A percentile compares a stretch with the other conserved stretches of the same genome.
Evolutionary conservation across 2,797 vertebrate genomes (phyloP).

Genomic region (Microhierax caerulescens): DNA sequence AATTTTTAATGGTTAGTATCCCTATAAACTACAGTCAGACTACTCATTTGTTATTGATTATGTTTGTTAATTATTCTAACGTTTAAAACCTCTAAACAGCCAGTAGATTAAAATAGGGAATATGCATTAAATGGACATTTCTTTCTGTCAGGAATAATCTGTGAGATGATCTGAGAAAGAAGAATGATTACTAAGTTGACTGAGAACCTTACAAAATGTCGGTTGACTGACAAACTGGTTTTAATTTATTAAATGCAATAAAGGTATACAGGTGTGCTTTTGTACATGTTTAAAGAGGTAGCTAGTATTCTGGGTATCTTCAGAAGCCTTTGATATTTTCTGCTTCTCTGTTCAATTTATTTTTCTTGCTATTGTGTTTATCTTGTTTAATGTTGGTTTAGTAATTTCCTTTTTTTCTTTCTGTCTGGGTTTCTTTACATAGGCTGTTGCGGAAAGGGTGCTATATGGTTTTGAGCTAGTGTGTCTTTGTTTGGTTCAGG

Average conservation of each 20-base stretch:
- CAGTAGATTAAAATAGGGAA: neutral
- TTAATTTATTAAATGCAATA: neutral
- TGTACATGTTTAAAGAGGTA: neutral
- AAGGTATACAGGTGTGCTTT: neutral
- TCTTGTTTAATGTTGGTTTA: neutral
- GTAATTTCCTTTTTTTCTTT: neutral
- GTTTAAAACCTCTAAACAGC: neutral
- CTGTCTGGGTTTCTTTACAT: neutral
- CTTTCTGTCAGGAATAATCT: neutral
- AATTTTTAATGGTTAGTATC: neutral
- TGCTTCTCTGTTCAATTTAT: neutral
- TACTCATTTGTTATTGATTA: neutral
- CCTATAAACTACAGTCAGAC: neutral
- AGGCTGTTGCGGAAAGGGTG: neutral
- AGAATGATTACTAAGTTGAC: neutral
- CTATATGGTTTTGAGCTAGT: neutral
- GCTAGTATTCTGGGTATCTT: neutral
- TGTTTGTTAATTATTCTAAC: neutral
- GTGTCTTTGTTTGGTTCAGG: neutral
- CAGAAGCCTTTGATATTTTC: neutral
- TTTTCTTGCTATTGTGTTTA: neutral
- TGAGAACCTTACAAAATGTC: neutral
- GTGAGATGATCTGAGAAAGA: neutral
- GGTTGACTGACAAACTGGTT: neutral
- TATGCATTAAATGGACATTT: neutral